phyloP scores from a whole-genome alignment of 2,888 invertebrate genomes.

The Aphelenchoides bicaudatus region DNA sequence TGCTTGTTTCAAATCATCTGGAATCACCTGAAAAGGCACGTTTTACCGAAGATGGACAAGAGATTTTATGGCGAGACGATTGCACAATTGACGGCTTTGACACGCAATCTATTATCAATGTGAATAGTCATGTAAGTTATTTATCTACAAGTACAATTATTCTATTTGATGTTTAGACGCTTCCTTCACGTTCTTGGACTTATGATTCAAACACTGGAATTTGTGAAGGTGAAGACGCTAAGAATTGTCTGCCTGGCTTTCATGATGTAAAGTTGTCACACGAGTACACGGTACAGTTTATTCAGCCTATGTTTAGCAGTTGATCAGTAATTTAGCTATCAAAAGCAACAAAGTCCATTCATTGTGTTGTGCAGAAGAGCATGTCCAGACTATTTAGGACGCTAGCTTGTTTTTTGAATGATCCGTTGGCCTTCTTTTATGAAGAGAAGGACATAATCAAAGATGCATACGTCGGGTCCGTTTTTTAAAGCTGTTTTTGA shows the following conservation, averaged over 20 bases:
- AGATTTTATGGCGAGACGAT: too few relatives aligned
- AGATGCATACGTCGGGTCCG: neutral
- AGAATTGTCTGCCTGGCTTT: neutral
- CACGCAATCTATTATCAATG: too few relatives aligned
- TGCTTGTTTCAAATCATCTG: too few relatives aligned
- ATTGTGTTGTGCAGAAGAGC: neutral
- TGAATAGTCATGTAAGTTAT: too few relatives aligned
- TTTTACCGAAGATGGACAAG: too few relatives aligned
- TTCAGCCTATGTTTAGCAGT: too few relatives aligned
- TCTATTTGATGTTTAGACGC: too few relatives aligned
- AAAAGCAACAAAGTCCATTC: neutral
- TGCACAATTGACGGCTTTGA: too few relatives aligned
- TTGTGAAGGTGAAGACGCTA: constrained; percentile 11
- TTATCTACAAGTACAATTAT: too few relatives aligned
- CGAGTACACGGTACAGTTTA: constrained; percentile 3
- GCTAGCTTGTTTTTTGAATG: constrained; percentile 1
- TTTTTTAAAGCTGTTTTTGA: neutral
- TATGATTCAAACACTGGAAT: neutral
- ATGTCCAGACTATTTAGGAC: neutral
- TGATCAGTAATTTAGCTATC: neutral
- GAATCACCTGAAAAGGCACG: too few relatives aligned
- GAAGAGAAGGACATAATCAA: neutral
- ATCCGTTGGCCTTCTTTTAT: constrained; percentile 2
- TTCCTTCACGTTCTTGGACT: neutral
- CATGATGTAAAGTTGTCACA: neutral